Evolutionary conservation across 2,797 vertebrate species (phyloP), one percentile per base, ranked within the genome.

Genomic region (Sciaenops ocellatus): DNA sequence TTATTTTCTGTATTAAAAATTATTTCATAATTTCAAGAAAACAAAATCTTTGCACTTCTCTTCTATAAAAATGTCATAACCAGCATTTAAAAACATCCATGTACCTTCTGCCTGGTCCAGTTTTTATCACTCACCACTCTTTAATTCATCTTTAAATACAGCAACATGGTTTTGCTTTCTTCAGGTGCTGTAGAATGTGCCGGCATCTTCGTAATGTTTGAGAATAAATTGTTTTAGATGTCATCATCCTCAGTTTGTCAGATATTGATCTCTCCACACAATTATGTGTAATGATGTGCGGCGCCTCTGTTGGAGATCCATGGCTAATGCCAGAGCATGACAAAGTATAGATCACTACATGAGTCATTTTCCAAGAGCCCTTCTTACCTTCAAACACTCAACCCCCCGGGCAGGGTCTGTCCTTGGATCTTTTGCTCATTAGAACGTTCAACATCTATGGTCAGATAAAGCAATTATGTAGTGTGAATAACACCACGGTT

Each of bases 401-500:
- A 17, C 26, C 78, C 78, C 73, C 52, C 4, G 20, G 64, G 77
- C 44, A 17, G 72, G 52, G n/a, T 76, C 65, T 71, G 66, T 76
- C 69, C 67, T 80, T 48, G 61, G 66, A 88, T 85, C 62, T 82
- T 89, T 59, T 69, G 47, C 83, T 88, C 79, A 66, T 85, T 81
- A 85, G 24, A 3, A 47, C n/a, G 15, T 42, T 83, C 41, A 38
- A 52, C 78, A 47, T 80, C 69, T 64, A 67, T 4, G 26, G 80
- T 77, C 9, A 30, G 87, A 87, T 81, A 79, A 78, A 81, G 77
- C 62, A 84, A 85, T 89, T 85, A 86, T 30, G 24, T 61, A 56
- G 66, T 68, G 78, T 82, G 83, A 85, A 86, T 61, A 85, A 73
- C 69, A 69, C 24, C 28, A 22, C 2, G 18, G 69, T 76, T 64